Base-by-base conservation (phyloP, 2,888 invertebrate species). In the Pyralis farinalis region DNA sequence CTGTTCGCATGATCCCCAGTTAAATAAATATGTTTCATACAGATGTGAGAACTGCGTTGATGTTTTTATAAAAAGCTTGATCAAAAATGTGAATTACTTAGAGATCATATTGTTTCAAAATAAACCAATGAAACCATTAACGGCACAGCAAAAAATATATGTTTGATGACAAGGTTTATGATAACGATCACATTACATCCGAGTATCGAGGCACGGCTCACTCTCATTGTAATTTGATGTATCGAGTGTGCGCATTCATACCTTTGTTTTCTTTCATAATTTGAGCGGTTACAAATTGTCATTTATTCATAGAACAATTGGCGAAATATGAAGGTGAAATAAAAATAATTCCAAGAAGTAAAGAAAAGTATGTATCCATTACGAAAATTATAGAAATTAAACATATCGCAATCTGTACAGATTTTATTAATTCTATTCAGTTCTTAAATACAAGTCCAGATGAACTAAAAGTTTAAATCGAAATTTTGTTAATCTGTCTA, bases 171-270 rank as follows among this genome's bases (percentile, higher is more conserved):
- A 45, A 42, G 35, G 50, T 50, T 3, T 7, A 32, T 1, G 46
- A 49, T 21, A 44, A 49, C 9, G 32, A 38, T 41, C 46, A 47
- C 9, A 32, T 43, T n/a, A 45, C 46, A 7, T 36, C 39, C 7
- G n/a, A 40, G 16, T 47, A 41, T 12, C 32, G 44, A 10, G 48
- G 48, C 0, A 40, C 51, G 1, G 44, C 43, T 1, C 48, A 48
- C 28, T 37, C 37, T 7, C 27, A 35, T 16, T 49, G 47, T 16
- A 49, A 52, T 27, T 33, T 52, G 9, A 37, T 11, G 6, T 40
- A 41, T 12, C 29, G 20, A 32, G 37, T 42, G 5, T 35, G 38
- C 12, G 9, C 36, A 11, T 47, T 44, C 11, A 20, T 52, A 8
- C n/a, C n/a, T n/a, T n/a, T 45, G 9, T 10, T 21, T 4, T 21